These are phyloP conservation scores for Regulus satrapa DNA, from an alignment of 2,113 vertebrate species.

Conservation along the genomic window DNA sequence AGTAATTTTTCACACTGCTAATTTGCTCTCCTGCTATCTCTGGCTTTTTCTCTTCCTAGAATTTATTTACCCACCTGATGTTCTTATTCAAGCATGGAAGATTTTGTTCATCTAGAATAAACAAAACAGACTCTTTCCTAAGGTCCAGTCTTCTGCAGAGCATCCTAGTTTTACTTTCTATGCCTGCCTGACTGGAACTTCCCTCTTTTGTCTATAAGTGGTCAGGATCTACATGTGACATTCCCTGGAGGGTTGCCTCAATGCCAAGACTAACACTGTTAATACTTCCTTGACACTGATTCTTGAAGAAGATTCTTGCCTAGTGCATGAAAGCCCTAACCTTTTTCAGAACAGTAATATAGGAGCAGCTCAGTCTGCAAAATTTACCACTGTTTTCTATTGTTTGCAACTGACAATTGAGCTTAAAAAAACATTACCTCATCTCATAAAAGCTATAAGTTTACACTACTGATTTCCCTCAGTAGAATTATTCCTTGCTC, in stretches of 20 bases:
- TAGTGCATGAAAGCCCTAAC: neutral
- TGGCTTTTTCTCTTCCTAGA: neutral
- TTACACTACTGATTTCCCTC: neutral
- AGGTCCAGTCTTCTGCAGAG: neutral
- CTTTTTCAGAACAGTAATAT: neutral
- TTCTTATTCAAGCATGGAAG: neutral
- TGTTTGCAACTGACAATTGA: neutral
- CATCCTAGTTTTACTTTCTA: neutral
- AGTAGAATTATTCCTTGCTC: neutral
- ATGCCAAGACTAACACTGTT: slow-evolving; percentile 3
- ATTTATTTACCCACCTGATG: neutral
- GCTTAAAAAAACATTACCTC: neutral
- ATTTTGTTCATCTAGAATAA: neutral
- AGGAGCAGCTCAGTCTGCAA: neutral
- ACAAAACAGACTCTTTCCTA: neutral
- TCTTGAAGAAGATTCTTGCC: neutral
- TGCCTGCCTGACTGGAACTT: neutral
- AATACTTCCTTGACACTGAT: neutral
- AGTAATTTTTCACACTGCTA: neutral
- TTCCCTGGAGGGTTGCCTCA: neutral
- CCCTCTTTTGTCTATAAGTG: neutral
- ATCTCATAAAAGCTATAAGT: neutral
- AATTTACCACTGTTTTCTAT: neutral
- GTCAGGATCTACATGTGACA: neutral
- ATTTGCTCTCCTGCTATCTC: neutral